Percentiles rank a stretch among this genome's conserved stretches.
Conservation (phyloP, 2,113 vertebrate species). For the Gila orcuttii region DNA sequence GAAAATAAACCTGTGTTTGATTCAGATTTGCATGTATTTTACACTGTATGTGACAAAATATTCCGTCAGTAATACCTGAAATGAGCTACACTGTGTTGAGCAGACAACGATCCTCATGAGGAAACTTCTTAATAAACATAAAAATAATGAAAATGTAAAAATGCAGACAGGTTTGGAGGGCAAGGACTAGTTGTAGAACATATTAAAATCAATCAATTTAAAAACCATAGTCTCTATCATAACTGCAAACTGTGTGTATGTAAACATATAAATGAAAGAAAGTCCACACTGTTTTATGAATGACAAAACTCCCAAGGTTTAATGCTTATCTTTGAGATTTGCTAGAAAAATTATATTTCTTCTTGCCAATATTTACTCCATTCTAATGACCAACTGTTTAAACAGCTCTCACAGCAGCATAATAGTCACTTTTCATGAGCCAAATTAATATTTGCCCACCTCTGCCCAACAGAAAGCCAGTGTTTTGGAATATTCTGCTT, state of each 20-base stretch:
- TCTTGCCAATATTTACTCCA: neutral
- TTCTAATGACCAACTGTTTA: constrained; percentile 9
- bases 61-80: neutral
- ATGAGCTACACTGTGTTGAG: neutral
- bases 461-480: neutral
- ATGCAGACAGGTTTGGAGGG: neutral
- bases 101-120: neutral
- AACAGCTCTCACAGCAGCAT: neutral
- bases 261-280: neutral
- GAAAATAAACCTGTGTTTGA: neutral
- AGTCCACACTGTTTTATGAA: neutral
- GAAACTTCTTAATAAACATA: neutral
- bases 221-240: neutral
- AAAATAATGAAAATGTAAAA: neutral
- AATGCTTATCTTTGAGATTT: neutral
- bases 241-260: neutral
- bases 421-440: constrained; percentile 3
- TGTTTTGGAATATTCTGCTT: neutral
- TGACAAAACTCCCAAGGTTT: neutral
- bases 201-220: neutral
- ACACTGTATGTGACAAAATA: neutral
- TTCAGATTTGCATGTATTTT: neutral
- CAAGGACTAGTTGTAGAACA: neutral
- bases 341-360: neutral
- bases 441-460: constrained; percentile 11